These are phyloP conservation scores for Asbolus verrucosus DNA, from an alignment of 1,140 invertebrate genomes.

Conservation along the genomic window DNA sequence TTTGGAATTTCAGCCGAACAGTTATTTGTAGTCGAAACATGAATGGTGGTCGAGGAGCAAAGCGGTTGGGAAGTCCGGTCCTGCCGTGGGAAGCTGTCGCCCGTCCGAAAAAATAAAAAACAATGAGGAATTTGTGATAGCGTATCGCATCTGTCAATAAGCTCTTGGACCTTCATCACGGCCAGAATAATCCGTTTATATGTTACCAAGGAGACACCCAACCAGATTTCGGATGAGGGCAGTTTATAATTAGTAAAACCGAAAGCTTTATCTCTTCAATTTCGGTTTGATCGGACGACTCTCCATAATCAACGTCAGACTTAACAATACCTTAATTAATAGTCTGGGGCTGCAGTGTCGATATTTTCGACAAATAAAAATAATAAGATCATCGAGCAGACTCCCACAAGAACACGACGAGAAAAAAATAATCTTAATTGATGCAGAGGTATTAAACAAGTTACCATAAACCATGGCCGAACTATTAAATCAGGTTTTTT, in stretches of 20 bases:
- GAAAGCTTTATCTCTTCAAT: constrained; percentile 43
- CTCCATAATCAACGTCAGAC: constrained; percentile 46
- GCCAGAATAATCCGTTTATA: constrained; percentile 30
- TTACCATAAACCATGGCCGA: constrained; percentile 30
- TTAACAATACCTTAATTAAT: constrained; percentile 44
- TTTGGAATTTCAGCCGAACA: no score
- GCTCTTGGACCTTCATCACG: constrained; percentile 39
- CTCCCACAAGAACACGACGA: constrained; percentile 7
- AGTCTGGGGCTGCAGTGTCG: constrained; percentile 23
- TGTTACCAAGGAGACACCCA: constrained; percentile 25
- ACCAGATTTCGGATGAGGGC: constrained; percentile 33
- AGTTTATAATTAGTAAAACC: constrained; percentile 44
- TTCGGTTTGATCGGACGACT: constrained; percentile 39
- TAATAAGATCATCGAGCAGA: constrained; percentile 26
- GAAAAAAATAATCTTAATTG: constrained; percentile 38
- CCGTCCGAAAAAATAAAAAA: constrained; percentile 16
- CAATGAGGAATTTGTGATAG: not conserved
- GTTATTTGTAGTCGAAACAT: no score
- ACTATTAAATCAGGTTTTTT: constrained; percentile 38
- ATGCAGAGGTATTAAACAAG: constrained; percentile 20
- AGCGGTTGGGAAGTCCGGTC: no score
- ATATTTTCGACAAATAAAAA: constrained; percentile 38
- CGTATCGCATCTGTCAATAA: constrained; percentile 41
- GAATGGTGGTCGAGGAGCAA: no score
- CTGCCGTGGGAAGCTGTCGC: not conserved